A percentile compares a stretch with the other conserved stretches of the same genome.
These are phyloP conservation scores for Labeo catla DNA, from an alignment of 2,113 vertebrate genomes.

Conservation along the genomic window DNA sequence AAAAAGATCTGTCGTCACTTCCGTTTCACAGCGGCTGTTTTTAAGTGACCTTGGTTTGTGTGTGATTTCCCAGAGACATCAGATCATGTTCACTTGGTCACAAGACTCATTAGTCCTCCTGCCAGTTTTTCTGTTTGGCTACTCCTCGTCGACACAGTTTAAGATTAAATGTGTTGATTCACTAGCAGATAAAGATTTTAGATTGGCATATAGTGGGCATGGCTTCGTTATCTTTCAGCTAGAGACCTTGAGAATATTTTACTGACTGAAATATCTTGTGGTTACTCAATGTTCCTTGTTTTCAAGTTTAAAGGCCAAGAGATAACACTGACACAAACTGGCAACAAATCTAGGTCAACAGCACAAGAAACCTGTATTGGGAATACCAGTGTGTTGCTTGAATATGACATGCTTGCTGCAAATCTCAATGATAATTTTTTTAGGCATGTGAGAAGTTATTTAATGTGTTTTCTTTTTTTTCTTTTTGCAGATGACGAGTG, in stretches of 20 bases:
- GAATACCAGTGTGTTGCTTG: not conserved
- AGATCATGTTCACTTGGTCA: no score
- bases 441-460: not conserved
- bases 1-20: no score
- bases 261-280: not conserved
- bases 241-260: not conserved
- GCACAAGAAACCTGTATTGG: not conserved
- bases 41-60: no score
- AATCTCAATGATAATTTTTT: not conserved
- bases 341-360: not conserved
- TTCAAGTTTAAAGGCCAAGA: not conserved
- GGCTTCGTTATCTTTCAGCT: not conserved
- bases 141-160: no score
- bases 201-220: not conserved
- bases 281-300: not conserved
- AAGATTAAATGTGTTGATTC: no score
- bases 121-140: no score
- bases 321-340: not conserved
- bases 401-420: not conserved
- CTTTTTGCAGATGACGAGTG: conserved; percentile 62
- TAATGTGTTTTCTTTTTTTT: conserved; percentile 35
- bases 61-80: no score
- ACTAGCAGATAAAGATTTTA: not conserved
- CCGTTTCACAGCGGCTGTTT: no score
- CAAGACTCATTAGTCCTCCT: no score